These are phyloP conservation scores for Pangasius sanitwongsei DNA, from an alignment of 2,797 vertebrate species.

Conservation along the genomic window DNA sequence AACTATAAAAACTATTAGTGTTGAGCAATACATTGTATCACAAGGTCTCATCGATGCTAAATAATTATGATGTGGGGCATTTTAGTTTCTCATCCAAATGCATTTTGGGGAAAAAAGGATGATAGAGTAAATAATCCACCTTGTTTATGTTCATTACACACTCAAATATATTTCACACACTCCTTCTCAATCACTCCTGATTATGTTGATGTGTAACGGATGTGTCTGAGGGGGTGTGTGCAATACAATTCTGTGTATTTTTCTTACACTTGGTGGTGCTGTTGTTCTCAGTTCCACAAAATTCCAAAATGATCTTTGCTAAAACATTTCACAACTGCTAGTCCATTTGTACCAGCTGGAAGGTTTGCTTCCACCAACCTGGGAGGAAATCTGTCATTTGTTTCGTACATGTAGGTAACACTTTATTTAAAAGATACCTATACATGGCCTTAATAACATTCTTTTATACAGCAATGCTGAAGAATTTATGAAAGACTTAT, in stretches of 20 bases:
- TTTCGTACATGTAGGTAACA: background rate
- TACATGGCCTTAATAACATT: background rate
- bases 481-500: background rate
- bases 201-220: background rate
- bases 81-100: background rate
- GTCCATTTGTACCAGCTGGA: background rate
- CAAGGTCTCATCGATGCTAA: background rate
- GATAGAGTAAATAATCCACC: background rate
- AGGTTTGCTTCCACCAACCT: background rate
- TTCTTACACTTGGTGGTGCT: background rate
- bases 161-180: background rate
- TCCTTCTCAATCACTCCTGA: background rate
- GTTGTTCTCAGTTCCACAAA: background rate
- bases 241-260: background rate
- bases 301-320: background rate
- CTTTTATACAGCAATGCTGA: background rate
- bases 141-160: background rate
- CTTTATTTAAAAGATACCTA: background rate
- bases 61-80: background rate
- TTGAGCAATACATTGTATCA: no score
- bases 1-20: background rate
- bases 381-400: background rate
- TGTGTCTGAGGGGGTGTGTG: no score
- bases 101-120: background rate
- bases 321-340: background rate